Evolutionary conservation across 1,140 invertebrate species (phyloP), one percentile per base, ranked within the genome.

Genomic region (Diploscapter pachys): DNA sequence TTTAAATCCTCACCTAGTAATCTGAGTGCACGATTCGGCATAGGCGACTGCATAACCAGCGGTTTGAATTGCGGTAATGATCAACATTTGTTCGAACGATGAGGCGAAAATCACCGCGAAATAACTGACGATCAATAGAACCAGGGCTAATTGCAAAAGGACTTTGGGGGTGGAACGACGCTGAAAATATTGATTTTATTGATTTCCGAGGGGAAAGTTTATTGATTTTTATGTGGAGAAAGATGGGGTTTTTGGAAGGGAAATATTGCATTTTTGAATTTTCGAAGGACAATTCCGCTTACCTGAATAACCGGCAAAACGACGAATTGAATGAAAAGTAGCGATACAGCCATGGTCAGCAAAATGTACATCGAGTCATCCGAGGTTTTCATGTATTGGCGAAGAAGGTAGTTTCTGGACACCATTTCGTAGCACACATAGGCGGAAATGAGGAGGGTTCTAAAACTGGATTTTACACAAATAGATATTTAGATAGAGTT

Each of bases 351-450:
- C 83, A 84, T 85, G 13, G 78, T 78, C 56, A 85, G 79, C 11
- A 84, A 68, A 6, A 84, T 82, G 68, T 83, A 80, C 54, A 84
- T 84, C 53, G 78, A 81, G 63, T 84, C 83, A 64, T 79, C 81
- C 31, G 83, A 76, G 31, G 75, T 81, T 59, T 83, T 76, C 83
- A 85, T 85, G 78, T 80, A 85, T 52, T 83, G 62, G 49, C 83
- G 83, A 31, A 84, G 76, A 51, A 84, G 73, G 78, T 83, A 84
- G 70, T 84, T 85, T 52, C 83, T 82, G 3, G 83, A 83, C 64
- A 84, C 85, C 68, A 84, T 74, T 59, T 84, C 83, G 57, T 85
- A 84, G 61, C 83, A 85, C n/a, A 84, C 84, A 72, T 84, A 84
- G n/a, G 83, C 77, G 13, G 81, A 73, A 13, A 84, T 77, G 50